Evolutionary conservation across 2,888 invertebrate genomes (phyloP), one percentile per base, ranked within the genome.

Genomic region (Adela reaumurella): DNA sequence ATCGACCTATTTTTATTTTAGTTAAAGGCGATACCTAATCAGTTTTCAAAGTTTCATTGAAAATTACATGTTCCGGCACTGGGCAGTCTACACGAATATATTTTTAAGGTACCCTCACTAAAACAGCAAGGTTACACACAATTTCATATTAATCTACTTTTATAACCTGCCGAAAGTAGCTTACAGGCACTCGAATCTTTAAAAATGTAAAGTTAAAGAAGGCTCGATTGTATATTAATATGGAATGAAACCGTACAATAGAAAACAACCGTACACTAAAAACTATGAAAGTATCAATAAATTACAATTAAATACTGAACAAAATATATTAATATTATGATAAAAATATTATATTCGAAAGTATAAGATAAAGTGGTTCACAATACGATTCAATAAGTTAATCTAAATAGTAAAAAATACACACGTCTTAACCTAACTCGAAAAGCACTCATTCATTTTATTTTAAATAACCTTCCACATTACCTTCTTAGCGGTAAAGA

Each of bases 361-460:
- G 35, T 35, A 35, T 35, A 35, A 35, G 35, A 35, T 14, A 14
- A 35, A 35, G 35, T 35, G 35, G 35, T 35, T 35, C 35, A 35
- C 35, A 35, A 35, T 35, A 35, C 35, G 14, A 14, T 35, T 35
- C 8, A 35, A 35, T 35, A 35, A 35, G 35, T 35, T 35, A 35
- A 35, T 76, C 77, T 77, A 78, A 76, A 74, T 77, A 67, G 69
- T 77, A 77, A 74, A 77, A 77, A 77, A 74, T 78, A 78, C 78
- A 78, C 78, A 76, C 78, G 59, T 65, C 76, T 67, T 76, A 77
- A 76, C 72, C 76, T 77, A 77, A 74, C 35, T 72, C 68, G 65
- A 77, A 78, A 77, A 76, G 70, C 78, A 74, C 70, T 72, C 73
- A 65, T 65, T 35, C 35, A 35, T 35, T 35, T 35, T 35, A 14